Conservation (phyloP, 1,140 invertebrate species). For the Tetragnatha versicolor region DNA sequence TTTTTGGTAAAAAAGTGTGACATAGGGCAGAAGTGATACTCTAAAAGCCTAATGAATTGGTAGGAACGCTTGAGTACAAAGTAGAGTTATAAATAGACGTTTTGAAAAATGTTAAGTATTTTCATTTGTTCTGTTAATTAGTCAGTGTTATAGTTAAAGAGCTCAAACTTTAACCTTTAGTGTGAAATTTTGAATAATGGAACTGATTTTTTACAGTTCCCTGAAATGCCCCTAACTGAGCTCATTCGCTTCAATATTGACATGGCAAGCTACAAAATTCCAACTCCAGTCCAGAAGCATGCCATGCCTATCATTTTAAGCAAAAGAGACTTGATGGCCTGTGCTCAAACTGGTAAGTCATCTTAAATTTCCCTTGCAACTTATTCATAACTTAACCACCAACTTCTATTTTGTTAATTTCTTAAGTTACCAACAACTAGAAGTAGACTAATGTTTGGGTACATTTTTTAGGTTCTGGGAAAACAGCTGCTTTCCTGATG, state of each 20-base stretch:
- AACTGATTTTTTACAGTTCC: conserved; percentile 44
- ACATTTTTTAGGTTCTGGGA: conserved; percentile 58
- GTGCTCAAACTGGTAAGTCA: conserved; percentile 79
- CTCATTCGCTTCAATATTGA: conserved; percentile 91
- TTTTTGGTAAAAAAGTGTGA: too few relatives aligned
- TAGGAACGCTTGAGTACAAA: too few relatives aligned
- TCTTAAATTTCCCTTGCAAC: too few relatives aligned
- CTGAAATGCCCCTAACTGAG: conserved; percentile 76
- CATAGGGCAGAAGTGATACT: too few relatives aligned
- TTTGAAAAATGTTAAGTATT: too few relatives aligned
- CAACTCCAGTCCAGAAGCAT: conserved; percentile 89
- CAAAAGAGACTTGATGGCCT: conserved; percentile 92
- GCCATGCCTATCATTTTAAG: conserved; percentile 91
- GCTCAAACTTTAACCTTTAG: too few relatives aligned
- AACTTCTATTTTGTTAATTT: neutral
- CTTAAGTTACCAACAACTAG: neutral
- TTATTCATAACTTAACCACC: too few relatives aligned
- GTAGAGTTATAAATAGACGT: too few relatives aligned
- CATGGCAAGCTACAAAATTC: conserved; percentile 86
- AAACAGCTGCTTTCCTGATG: conserved; percentile 70
- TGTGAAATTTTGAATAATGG: too few relatives aligned
- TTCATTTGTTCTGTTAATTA: too few relatives aligned
- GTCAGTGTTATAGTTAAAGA: too few relatives aligned
- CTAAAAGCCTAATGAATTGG: too few relatives aligned
- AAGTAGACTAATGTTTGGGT: neutral